Percentiles rank a stretch among this genome's conserved stretches.
phyloP scores from a whole-genome alignment of 2,888 invertebrate genomes.

The Dolomedes plantarius region DNA sequence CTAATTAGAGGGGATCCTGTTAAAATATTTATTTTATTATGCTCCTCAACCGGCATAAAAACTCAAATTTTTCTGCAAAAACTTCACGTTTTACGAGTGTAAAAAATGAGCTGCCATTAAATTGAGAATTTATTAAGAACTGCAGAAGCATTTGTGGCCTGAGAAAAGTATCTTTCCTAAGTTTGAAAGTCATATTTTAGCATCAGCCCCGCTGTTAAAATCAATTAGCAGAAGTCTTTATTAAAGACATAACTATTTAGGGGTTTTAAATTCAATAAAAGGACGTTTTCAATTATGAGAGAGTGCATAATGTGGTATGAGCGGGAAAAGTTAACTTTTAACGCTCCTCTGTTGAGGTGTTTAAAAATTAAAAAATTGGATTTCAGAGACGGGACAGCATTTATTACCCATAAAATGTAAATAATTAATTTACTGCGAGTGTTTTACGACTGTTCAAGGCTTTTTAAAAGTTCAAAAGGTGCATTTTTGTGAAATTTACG shows the following conservation, averaged over 20 bases:
- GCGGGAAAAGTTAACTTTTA: background rate
- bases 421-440: background rate
- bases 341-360: background rate
- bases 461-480: background rate
- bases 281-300: background rate
- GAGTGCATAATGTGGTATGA: background rate
- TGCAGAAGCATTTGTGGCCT: background rate
- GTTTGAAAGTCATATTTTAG: background rate
- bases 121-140: background rate
- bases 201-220: background rate
- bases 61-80: background rate
- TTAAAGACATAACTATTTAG: background rate
- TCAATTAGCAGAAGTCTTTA: background rate
- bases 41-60: background rate
- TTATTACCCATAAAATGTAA: background rate
- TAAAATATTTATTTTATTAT: slow-evolving; percentile 2
- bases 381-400: background rate
- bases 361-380: background rate
- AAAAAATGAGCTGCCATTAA: background rate
- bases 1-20: background rate
- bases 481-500: no score
- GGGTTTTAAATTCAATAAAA: slow-evolving; percentile 2
- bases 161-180: background rate
- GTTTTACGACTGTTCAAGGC: background rate
- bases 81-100: background rate